Percentiles rank a stretch among this genome's conserved stretches.
phyloP scores from a whole-genome alignment of 2,888 invertebrate species.

The Luperina nickerlii region DNA sequence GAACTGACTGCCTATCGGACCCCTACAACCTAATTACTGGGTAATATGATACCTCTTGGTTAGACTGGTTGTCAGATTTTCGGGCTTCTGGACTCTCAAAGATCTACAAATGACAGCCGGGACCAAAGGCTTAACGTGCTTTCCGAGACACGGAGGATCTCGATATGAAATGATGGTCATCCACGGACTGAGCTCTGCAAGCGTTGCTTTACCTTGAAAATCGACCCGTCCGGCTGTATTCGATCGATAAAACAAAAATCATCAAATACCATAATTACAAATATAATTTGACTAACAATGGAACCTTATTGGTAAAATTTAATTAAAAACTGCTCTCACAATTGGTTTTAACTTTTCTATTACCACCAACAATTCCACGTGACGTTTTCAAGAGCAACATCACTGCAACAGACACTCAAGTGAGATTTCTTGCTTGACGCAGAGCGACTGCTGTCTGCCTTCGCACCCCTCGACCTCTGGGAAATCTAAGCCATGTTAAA shows the following conservation, averaged over 20 bases:
- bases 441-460: constrained; percentile 27
- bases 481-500: constrained; percentile 54
- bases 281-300: not conserved
- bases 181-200: not conserved
- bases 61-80: too few relatives aligned
- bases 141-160: not conserved
- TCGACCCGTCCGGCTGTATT: not conserved
- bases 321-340: not conserved
- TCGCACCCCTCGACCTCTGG: constrained; percentile 37
- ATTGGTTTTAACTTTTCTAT: constrained; percentile 17
- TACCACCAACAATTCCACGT: not conserved
- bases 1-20: not conserved
- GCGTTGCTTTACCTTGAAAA: not conserved
- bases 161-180: not conserved
- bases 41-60: too few relatives aligned
- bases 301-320: not conserved
- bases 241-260: not conserved
- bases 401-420: constrained; percentile 23
- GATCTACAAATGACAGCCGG: too few relatives aligned
- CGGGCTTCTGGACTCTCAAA: too few relatives aligned
- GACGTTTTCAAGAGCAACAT: constrained; percentile 32
- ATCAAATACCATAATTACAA: not conserved
- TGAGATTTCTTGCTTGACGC: constrained; percentile 17
- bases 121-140: not conserved
- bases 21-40: not conserved